Evolutionary conservation across 2,888 invertebrate genomes (phyloP).

Genomic region (Eueremaeus valkanovi): DNA sequence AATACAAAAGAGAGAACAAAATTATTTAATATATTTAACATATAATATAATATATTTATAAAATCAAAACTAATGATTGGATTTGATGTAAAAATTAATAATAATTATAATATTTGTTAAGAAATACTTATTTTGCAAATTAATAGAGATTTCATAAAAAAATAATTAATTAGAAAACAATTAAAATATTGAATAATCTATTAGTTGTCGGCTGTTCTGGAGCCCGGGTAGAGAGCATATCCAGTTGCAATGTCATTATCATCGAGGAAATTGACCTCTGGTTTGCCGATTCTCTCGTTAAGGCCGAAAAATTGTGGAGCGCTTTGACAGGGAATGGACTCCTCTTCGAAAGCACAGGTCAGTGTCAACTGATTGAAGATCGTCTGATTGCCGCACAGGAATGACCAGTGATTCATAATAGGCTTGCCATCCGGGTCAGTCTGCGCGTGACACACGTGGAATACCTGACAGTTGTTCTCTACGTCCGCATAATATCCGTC

Average conservation of each 20-base stretch:
- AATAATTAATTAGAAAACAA: not conserved
- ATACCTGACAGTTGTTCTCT: constrained; percentile 46
- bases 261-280: constrained; percentile 24
- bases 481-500: constrained; percentile 47
- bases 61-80: no score
- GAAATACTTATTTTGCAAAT: no score
- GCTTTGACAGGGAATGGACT: constrained; percentile 47
- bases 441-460: constrained; percentile 45
- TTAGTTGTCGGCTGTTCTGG: not conserved
- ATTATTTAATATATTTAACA: no score
- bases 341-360: constrained; percentile 47
- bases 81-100: no score
- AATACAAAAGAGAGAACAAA: no score
- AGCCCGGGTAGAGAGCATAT: not conserved
- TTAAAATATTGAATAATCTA: not conserved
- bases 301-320: constrained; percentile 48
- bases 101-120: no score
- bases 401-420: constrained; percentile 43
- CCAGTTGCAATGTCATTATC: constrained; percentile 21
- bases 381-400: constrained; percentile 47
- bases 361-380: constrained; percentile 49
- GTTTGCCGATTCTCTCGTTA: constrained; percentile 46
- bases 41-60: no score
- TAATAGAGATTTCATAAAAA: not conserved
- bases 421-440: constrained; percentile 38